Conservation (phyloP, 2,797 vertebrate genomes). For the Lagodon rhomboides region DNA sequence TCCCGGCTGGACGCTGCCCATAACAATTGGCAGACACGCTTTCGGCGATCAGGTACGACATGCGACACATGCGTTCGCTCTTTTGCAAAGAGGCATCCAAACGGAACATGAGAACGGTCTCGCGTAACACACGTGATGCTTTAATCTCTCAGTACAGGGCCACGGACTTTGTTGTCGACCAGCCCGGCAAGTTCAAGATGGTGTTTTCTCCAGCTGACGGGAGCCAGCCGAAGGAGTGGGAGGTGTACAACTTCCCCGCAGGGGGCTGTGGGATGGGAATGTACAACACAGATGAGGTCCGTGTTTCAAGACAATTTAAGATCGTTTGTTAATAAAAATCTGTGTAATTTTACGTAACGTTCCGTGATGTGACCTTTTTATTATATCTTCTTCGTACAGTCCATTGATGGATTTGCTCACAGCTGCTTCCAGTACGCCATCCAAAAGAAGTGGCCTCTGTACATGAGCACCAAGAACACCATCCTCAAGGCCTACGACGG, state of each 20-base stretch:
- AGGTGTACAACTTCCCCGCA: conserved; percentile 91
- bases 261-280: conserved; percentile 98
- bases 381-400: conserved; percentile 80
- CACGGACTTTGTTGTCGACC: conserved; percentile 92
- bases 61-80: not conserved
- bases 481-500: conserved; percentile 97
- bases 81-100: not conserved
- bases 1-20: conserved; percentile 93
- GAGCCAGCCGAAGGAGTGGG: conserved; percentile 90
- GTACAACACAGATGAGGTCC: conserved; percentile 98
- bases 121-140: not conserved
- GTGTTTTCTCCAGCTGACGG: conserved; percentile 91
- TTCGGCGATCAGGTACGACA: conserved; percentile 93
- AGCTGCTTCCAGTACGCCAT: conserved; percentile 98
- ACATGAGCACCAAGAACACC: conserved; percentile 99
- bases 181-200: conserved; percentile 93
- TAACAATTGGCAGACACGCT: conserved; percentile 96
- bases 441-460: conserved; percentile 96
- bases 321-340: not conserved
- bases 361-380: not conserved
- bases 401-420: conserved; percentile 96
- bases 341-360: not conserved
- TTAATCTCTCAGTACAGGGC: conserved; percentile 91
- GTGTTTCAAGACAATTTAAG: not conserved
- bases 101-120: not conserved